A percentile compares a stretch with the other conserved stretches of the same genome.
Conservation (phyloP, 2,113 vertebrate species). For the Entelurus aequoreus region DNA sequence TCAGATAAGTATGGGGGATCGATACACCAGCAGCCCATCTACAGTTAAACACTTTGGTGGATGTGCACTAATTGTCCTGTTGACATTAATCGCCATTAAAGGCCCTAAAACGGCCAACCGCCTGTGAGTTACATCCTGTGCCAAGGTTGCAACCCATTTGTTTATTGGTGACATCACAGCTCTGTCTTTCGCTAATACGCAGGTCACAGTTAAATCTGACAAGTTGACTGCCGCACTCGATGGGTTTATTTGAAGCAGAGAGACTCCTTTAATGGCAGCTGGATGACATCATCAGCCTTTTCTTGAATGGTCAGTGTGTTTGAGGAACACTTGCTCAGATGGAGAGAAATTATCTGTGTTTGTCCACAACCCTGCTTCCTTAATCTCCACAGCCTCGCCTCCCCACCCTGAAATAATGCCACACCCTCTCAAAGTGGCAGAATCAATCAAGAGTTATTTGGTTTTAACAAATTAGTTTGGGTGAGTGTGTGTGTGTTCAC, state of each 20-base stretch:
- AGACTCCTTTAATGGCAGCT: slow-evolving; percentile 18
- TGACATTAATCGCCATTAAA: slow-evolving; percentile 78
- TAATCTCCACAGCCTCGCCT: slow-evolving; percentile 9
- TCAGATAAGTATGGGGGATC: slow-evolving; percentile 65
- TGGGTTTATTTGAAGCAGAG: slow-evolving; percentile 24
- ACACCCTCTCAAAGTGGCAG: slow-evolving; percentile 47
- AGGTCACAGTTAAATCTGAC: slow-evolving; percentile 39
- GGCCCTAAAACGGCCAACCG: slow-evolving; percentile 46
- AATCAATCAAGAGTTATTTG: slow-evolving; percentile 68
- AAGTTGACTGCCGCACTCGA: slow-evolving; percentile 13
- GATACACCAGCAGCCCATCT: slow-evolving; percentile 57
- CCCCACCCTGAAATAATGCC: slow-evolving; percentile 5
- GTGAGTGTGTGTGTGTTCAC: slow-evolving; percentile 36
- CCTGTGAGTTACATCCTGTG: slow-evolving; percentile 52
- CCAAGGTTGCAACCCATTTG: slow-evolving; percentile 57
- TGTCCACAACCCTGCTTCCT: slow-evolving; percentile 50
- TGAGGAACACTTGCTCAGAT: slow-evolving; percentile 22
- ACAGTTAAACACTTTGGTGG: slow-evolving; percentile 58
- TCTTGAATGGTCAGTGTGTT: slow-evolving; percentile 22
- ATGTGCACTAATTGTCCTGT: slow-evolving; percentile 72
- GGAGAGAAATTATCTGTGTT: slow-evolving; percentile 16
- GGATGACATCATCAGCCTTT: slow-evolving; percentile 50
- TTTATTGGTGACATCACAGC: slow-evolving; percentile 62
- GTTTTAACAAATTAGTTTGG: slow-evolving; percentile 51
- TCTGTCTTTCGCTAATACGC: slow-evolving; percentile 15